Evolutionary conservation across 37 sponge, comb jelly and placozoan genomes (phyloP).

Genomic region (Tethya wilhelma): DNA sequence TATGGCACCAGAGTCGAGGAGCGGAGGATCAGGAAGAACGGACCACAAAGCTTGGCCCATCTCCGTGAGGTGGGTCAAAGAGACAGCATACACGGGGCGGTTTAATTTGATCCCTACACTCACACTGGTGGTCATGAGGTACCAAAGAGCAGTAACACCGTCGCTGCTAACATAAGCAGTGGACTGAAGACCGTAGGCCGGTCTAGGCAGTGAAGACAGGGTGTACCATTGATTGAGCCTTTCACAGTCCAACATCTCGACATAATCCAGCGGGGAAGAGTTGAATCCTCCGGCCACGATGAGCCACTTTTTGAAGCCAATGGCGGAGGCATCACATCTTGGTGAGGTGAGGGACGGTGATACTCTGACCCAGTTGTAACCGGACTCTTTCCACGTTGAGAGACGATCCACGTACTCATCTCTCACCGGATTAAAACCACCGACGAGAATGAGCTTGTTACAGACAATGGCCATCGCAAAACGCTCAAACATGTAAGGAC

Average conservation of each 20-base stretch:
- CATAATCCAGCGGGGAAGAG: not conserved
- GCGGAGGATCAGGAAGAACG: slow-evolving; percentile 35
- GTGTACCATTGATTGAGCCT: not conserved
- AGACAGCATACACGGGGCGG: slow-evolving; percentile 27
- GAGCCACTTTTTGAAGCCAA: slow-evolving; percentile 16
- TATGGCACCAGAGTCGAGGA: slow-evolving; percentile 13
- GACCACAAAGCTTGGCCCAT: slow-evolving; percentile 14
- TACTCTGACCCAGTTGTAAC: slow-evolving; percentile 10
- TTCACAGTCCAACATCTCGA: slow-evolving; percentile 24
- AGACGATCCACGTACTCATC: slow-evolving; percentile 38
- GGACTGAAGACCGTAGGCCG: slow-evolving; percentile 29
- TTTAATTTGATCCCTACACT: not conserved
- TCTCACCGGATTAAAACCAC: slow-evolving; percentile 23
- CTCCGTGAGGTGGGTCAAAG: slow-evolving; percentile 7
- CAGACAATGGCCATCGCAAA: slow-evolving; percentile 42
- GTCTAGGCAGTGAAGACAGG: slow-evolving; percentile 16
- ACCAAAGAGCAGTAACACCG: slow-evolving; percentile 10
- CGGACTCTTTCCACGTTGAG: slow-evolving; percentile 11
- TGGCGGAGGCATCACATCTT: slow-evolving; percentile 20
- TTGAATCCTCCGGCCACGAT: slow-evolving; percentile 52
- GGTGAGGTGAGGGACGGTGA: slow-evolving; percentile 3
- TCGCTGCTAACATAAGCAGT: not conserved
- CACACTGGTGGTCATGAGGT: slow-evolving; percentile 25
- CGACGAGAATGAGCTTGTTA: slow-evolving; percentile 25
- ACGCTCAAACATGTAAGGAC: slow-evolving; percentile 1